These are phyloP conservation scores for Drosophila pectinifera DNA, from an alignment of 1,140 invertebrate genomes.

Conservation along the genomic window DNA sequence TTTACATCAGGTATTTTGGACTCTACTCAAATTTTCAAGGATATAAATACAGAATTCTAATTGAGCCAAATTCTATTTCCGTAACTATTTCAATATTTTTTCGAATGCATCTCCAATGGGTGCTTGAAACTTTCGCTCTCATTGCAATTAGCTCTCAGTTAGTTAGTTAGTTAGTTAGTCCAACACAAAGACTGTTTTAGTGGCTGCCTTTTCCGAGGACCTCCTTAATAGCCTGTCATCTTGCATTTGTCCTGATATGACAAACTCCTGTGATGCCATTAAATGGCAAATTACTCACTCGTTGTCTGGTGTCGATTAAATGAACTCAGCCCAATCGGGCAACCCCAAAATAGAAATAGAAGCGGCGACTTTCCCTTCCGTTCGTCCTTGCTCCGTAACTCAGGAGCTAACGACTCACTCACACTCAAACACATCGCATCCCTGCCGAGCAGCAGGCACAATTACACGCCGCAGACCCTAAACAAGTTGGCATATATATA, in stretches of 20 bases:
- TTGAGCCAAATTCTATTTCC: no score
- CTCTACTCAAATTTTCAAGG: no score
- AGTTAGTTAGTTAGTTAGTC: slow-evolving; percentile 8
- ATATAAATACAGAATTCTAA: no score
- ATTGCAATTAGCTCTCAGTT: neutral
- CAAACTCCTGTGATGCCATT: slow-evolving; percentile 59
- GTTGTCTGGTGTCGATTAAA: slow-evolving; percentile 75
- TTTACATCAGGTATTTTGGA: no score
- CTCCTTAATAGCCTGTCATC: slow-evolving; percentile 58
- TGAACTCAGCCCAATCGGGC: slow-evolving; percentile 73
- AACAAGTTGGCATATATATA: slow-evolving; percentile 46
- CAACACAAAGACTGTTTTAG: slow-evolving; percentile 8
- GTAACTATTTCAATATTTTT: no score
- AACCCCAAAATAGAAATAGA: slow-evolving; percentile 44
- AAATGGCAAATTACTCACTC: slow-evolving; percentile 71
- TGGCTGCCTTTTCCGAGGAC: slow-evolving; percentile 3
- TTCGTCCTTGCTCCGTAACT: neutral
- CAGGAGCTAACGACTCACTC: slow-evolving; percentile 8
- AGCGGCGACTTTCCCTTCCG: slow-evolving; percentile 8
- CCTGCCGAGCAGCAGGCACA: slow-evolving; percentile 66
- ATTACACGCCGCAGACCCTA: slow-evolving; percentile 80
- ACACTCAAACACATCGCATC: slow-evolving; percentile 23
- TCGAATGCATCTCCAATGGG: neutral
- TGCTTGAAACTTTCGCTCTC: neutral
- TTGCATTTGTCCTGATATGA: slow-evolving; percentile 50